Conservation (phyloP, 2,888 invertebrate species). For the Villa cingulata region DNA sequence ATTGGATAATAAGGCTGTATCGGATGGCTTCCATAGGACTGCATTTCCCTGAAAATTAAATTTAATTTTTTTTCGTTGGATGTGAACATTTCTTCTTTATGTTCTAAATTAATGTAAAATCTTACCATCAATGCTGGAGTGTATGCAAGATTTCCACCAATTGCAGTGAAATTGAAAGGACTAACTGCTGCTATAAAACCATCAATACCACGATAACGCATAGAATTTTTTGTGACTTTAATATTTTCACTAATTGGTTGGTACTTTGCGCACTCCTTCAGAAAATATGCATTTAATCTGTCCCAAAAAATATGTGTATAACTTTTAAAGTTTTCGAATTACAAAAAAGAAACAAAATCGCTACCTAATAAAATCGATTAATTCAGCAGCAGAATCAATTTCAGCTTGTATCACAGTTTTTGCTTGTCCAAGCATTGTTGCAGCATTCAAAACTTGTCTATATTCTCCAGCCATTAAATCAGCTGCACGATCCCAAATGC, state of each 20-base stretch:
- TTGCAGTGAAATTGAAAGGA: conserved; percentile 99
- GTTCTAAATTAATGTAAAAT: background rate
- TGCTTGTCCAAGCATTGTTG: conserved; percentile 94
- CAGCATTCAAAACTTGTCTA: conserved; percentile 78
- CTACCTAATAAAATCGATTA: conserved; percentile 79
- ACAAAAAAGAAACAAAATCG: background rate
- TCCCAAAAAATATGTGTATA: background rate
- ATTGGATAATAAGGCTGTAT: conserved; percentile 90
- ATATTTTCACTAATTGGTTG: conserved; percentile 78
- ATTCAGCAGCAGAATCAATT: conserved; percentile 90
- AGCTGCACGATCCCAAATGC: conserved; percentile 78
- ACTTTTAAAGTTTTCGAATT: background rate
- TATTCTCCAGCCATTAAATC: conserved; percentile 80
- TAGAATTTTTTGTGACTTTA: conserved; percentile 62
- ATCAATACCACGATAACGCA: conserved; percentile 84
- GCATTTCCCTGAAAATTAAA: conserved; percentile 57
- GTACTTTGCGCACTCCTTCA: conserved; percentile 75
- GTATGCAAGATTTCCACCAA: conserved; percentile 90
- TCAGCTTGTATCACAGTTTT: conserved; percentile 96
- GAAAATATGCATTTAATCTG: conserved; percentile 57
- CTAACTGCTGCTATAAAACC: conserved; percentile 96
- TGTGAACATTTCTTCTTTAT: too few species aligned
- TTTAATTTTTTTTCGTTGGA: too few species aligned
- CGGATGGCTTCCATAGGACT: conserved; percentile 96
- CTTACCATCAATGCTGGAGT: conserved; percentile 67